Evolutionary conservation across 2,797 vertebrate species (phyloP).

Genomic region (Octomys mimax): DNA sequence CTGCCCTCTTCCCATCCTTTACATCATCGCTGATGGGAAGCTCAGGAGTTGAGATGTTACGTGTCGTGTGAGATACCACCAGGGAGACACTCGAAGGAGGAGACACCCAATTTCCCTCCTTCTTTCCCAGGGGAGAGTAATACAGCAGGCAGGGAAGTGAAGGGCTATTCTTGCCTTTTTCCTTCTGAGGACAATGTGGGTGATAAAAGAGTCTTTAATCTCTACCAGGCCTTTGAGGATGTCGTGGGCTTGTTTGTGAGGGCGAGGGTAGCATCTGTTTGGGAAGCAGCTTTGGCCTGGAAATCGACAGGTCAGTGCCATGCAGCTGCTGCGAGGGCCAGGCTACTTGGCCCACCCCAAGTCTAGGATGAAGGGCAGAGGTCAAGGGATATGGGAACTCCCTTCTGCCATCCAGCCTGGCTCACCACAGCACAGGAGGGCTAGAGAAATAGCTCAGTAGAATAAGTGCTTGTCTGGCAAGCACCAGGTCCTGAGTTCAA

Average conservation of each 20-base stretch:
- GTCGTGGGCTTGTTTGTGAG: neutral
- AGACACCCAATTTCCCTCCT: neutral
- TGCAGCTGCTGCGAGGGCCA: neutral
- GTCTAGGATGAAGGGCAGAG: neutral
- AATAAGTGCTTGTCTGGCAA: no score
- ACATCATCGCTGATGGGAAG: neutral
- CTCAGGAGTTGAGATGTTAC: neutral
- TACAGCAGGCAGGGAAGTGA: neutral
- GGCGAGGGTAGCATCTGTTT: neutral
- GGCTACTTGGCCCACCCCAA: neutral
- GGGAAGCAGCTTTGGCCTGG: neutral
- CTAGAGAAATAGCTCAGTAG: no score
- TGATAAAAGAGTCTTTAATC: neutral
- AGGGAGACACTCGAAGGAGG: neutral
- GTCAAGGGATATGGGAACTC: neutral
- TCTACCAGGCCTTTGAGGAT: neutral
- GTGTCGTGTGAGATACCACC: neutral
- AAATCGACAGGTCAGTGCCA: neutral
- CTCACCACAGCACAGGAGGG: neutral
- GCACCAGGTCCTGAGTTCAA: no score
- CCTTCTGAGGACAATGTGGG: neutral
- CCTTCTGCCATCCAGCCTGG: neutral
- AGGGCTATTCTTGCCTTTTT: neutral
- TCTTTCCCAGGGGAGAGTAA: neutral
- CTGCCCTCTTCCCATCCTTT: neutral